Conservation (phyloP, 2,888 invertebrate species). For the Ormyrus nitidulus region DNA sequence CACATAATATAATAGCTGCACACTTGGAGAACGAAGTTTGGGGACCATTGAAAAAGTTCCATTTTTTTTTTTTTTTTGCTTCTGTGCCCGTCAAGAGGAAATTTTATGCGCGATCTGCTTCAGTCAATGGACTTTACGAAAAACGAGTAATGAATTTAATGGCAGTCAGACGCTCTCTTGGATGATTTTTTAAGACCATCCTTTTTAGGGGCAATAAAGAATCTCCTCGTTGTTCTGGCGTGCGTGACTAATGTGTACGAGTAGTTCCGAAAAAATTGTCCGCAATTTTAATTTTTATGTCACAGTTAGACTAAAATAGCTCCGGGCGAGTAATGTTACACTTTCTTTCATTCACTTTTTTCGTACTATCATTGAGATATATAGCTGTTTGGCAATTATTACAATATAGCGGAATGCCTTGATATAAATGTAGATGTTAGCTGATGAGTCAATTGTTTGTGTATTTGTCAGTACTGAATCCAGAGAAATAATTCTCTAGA, state of each 20-base stretch:
- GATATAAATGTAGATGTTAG: too few relatives aligned
- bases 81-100: background rate
- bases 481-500: too few relatives aligned
- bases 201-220: slow-evolving; percentile 33
- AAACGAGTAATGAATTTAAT: slow-evolving; percentile 40
- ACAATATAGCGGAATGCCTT: too few relatives aligned
- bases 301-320: background rate
- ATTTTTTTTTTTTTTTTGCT: background rate
- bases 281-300: slow-evolving; percentile 26
- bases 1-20: background rate
- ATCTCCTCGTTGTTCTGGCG: slow-evolving; percentile 11
- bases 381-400: background rate
- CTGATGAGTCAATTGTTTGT: too few relatives aligned
- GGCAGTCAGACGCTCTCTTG: slow-evolving; percentile 12
- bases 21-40: slow-evolving; percentile 5
- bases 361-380: slow-evolving; percentile 14
- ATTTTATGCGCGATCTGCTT: background rate
- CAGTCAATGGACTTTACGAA: slow-evolving; percentile 27
- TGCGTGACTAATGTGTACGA: slow-evolving; percentile 1
- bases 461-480: too few relatives aligned
- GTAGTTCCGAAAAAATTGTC: slow-evolving; percentile 20
- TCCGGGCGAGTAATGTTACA: too few relatives aligned
- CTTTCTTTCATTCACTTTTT: too few relatives aligned
- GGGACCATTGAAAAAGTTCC: slow-evolving; percentile 21
- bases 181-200: slow-evolving; percentile 4